Evolutionary conservation across 2,797 vertebrate species (phyloP).

Genomic region (Denticeps clupeoides): DNA sequence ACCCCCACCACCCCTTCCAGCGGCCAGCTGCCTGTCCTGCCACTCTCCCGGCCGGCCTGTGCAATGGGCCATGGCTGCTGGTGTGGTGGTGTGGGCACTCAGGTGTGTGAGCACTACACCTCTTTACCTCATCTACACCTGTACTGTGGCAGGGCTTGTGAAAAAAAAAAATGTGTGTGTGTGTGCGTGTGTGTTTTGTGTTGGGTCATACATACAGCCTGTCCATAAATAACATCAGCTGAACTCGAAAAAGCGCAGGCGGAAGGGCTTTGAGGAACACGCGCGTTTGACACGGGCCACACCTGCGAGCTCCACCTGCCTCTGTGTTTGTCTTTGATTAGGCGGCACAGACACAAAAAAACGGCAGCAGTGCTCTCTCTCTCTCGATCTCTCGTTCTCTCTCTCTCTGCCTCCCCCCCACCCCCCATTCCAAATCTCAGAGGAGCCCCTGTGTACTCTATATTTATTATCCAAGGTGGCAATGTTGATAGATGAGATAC

Average conservation of each 20-base stretch:
- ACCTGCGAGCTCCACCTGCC: slow-evolving; percentile 18
- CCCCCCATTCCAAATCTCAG: slow-evolving; percentile 44
- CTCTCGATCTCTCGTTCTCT: slow-evolving; percentile 26
- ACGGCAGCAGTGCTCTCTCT: background rate
- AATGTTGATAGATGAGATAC: slow-evolving; percentile 74
- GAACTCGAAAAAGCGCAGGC: slow-evolving; percentile 8
- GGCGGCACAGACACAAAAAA: too few species aligned
- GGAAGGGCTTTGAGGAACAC: background rate
- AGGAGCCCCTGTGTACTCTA: slow-evolving; percentile 63
- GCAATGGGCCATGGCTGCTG: background rate
- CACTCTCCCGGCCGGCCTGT: background rate
- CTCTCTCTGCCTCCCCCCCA: slow-evolving; percentile 33
- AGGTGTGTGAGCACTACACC: slow-evolving; percentile 1
- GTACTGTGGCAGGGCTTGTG: background rate
- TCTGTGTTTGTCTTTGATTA: slow-evolving; percentile 11
- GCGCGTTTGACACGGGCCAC: slow-evolving; percentile 16
- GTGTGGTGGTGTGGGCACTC: background rate
- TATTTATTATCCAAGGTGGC: slow-evolving; percentile 74
- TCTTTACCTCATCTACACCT: background rate
- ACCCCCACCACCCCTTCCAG: background rate
- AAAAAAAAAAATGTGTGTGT: background rate
- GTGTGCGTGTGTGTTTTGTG: background rate
- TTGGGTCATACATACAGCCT: too few species aligned
- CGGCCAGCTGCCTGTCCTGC: background rate
- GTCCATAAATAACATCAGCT: too few species aligned